Conservation (phyloP, 2,113 vertebrate genomes). For the Stomatorhinus ivindoensis region DNA sequence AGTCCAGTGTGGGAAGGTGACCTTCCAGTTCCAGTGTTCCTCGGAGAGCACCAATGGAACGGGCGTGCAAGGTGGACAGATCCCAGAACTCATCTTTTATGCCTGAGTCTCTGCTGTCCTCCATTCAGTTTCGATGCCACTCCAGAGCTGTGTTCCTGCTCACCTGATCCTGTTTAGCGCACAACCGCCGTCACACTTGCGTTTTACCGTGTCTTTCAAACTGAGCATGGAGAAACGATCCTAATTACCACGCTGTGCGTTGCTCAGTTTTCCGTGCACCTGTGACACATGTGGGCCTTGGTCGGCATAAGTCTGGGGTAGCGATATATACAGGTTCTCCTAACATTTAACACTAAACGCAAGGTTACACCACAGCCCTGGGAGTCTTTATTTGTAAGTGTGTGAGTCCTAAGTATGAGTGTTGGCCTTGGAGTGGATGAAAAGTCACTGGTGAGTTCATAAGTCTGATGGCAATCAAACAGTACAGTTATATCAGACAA, state of each 20-base stretch:
- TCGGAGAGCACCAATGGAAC: slow-evolving; percentile 97
- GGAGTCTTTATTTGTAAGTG: neutral
- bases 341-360: neutral
- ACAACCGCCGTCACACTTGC: neutral
- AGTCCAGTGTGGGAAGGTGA: slow-evolving; percentile 94
- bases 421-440: neutral
- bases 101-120: slow-evolving; percentile 59
- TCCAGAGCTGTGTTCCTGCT: neutral
- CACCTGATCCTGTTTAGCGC: neutral
- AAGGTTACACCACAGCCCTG: neutral
- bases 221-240: neutral
- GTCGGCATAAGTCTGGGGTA: neutral
- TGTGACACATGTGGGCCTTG: neutral
- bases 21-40: slow-evolving; percentile 95
- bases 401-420: neutral
- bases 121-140: no score
- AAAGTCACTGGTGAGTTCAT: neutral
- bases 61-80: slow-evolving; percentile 92
- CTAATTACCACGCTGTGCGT: neutral
- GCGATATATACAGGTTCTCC: neutral
- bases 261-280: neutral
- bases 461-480: neutral
- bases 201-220: neutral
- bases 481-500: neutral
- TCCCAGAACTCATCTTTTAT: slow-evolving; percentile 95